These are phyloP conservation scores for Sitodiplosis mosellana DNA, from an alignment of 1,140 invertebrate genomes.

Conservation along the genomic window DNA sequence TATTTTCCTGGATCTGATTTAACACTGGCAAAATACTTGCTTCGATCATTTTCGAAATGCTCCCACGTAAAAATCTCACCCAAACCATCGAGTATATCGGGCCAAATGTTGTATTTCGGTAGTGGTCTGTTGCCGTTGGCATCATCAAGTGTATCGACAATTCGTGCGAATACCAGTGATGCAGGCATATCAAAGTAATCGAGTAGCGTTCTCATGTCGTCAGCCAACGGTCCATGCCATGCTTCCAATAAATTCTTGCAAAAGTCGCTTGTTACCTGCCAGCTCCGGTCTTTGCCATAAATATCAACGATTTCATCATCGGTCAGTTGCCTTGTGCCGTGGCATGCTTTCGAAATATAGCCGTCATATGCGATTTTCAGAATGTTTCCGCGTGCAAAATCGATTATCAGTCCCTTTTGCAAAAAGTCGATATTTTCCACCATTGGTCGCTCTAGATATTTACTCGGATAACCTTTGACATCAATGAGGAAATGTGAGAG, in stretches of 20 bases:
- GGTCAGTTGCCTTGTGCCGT: constrained; percentile 44
- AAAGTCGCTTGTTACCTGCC: constrained; percentile 35
- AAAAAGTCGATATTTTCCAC: constrained; percentile 41
- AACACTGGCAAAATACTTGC: constrained; percentile 41
- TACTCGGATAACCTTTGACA: constrained; percentile 35
- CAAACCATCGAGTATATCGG: constrained; percentile 42
- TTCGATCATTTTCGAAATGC: constrained; percentile 33
- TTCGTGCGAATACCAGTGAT: constrained; percentile 45
- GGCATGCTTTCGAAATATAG: constrained; percentile 40
- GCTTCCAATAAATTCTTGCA: constrained; percentile 33
- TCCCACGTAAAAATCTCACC: constrained; percentile 40
- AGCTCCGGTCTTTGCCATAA: constrained; percentile 40
- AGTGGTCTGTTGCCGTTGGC: constrained; percentile 20
- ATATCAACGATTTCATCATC: constrained; percentile 34
- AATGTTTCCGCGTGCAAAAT: constrained; percentile 52
- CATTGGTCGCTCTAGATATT: constrained; percentile 32
- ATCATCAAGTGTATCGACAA: constrained; percentile 50
- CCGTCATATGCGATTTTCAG: constrained; percentile 42
- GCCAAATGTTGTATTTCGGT: constrained; percentile 40
- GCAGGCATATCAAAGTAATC: constrained; percentile 62
- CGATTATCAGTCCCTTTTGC: constrained; percentile 57
- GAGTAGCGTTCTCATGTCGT: constrained; percentile 42
- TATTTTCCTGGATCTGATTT: constrained; percentile 43
- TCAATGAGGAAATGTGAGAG: constrained; percentile 42
- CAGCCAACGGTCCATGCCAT: constrained; percentile 39